Conservation (phyloP, 2,888 invertebrate species). For the Euproctis similis region DNA sequence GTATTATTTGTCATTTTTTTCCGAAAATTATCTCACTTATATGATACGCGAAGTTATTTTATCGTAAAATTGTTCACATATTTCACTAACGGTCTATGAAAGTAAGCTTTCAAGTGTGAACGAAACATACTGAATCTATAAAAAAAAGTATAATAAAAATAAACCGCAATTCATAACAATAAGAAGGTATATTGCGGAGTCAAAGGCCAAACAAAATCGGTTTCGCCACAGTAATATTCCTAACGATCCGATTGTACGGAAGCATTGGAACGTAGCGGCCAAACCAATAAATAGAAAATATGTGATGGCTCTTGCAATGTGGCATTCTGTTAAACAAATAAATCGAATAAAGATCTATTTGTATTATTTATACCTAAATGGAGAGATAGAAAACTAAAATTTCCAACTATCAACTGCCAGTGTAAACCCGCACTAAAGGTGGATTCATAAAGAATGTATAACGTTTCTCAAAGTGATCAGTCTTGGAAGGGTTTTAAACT, state of each 20-base stretch:
- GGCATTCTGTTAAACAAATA: too few species aligned
- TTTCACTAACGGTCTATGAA: slow-evolving; percentile 45
- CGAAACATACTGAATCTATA: slow-evolving; percentile 53
- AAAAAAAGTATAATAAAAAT: slow-evolving; percentile 53
- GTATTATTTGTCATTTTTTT: too few species aligned
- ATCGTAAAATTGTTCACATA: slow-evolving; percentile 44
- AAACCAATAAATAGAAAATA: slow-evolving; percentile 73
- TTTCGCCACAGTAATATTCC: slow-evolving; percentile 71
- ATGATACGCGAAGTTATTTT: slow-evolving; percentile 41
- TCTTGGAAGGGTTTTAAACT: slow-evolving; percentile 38
- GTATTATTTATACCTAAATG: too few species aligned
- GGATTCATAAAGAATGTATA: slow-evolving; percentile 50
- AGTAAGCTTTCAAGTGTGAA: slow-evolving; percentile 50
- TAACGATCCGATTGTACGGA: slow-evolving; percentile 72
- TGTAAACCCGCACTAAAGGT: slow-evolving; percentile 24
- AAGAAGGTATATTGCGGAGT: slow-evolving; percentile 62
- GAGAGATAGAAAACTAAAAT: slow-evolving; percentile 44
- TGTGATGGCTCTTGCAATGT: slow-evolving; percentile 52
- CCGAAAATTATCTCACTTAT: slow-evolving; percentile 31
- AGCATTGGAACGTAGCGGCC: slow-evolving; percentile 61
- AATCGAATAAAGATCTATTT: too few species aligned
- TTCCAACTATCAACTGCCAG: slow-evolving; percentile 23
- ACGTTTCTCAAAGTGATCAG: slow-evolving; percentile 30
- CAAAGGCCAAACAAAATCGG: slow-evolving; percentile 71
- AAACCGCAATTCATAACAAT: slow-evolving; percentile 65